These are phyloP conservation scores for Sphyrna mokarran DNA, from an alignment of 2,113 vertebrate genomes.

Conservation along the genomic window DNA sequence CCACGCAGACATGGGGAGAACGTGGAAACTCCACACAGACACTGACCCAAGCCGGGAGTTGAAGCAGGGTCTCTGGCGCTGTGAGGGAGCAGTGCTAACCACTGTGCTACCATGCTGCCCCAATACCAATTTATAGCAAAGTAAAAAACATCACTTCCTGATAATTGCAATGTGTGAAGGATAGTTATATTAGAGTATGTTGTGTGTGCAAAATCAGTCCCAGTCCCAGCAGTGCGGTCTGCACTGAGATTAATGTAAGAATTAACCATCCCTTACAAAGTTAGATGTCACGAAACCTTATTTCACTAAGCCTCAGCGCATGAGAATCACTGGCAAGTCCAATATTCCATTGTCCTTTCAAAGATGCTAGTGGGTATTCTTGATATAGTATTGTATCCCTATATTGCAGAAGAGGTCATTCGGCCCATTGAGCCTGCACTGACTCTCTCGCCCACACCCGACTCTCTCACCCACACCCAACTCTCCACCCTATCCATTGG, in stretches of 20 bases:
- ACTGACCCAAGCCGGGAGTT: too few species aligned
- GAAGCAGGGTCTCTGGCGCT: too few species aligned
- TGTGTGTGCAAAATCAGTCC: background rate
- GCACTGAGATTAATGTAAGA: background rate
- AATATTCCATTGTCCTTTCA: background rate
- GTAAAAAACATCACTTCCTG: background rate
- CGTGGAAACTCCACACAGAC: too few species aligned
- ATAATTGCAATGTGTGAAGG: background rate
- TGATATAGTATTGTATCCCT: too few species aligned
- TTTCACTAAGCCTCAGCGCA: background rate
- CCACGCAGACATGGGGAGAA: too few species aligned
- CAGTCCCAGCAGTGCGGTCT: background rate
- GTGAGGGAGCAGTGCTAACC: too few species aligned
- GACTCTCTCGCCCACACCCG: too few species aligned
- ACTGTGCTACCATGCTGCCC: too few species aligned
- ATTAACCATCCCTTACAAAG: background rate
- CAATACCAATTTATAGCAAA: background rate
- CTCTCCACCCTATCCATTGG: too few species aligned
- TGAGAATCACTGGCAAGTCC: background rate
- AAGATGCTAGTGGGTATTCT: background rate
- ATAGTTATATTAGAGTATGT: background rate
- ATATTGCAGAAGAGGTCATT: too few species aligned
- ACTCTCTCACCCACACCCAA: too few species aligned
- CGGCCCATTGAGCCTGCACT: too few species aligned
- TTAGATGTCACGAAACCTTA: background rate